These are phyloP conservation scores for Lasioglossum vierecki DNA, from an alignment of 2,888 invertebrate species.

Conservation along the genomic window DNA sequence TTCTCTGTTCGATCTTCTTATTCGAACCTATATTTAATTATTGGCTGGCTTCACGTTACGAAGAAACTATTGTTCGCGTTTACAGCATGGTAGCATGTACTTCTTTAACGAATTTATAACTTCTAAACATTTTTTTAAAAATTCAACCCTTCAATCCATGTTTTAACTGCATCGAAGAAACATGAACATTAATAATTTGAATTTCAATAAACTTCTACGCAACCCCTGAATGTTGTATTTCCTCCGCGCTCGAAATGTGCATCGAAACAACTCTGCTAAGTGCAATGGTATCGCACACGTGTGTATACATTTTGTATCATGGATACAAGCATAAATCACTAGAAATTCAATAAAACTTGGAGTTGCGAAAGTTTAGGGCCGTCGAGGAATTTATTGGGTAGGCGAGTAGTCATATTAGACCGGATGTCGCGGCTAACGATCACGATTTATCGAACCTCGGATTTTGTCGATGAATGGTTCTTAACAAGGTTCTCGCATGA, in stretches of 20 bases:
- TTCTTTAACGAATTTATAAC: neutral
- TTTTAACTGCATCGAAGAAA: too few relatives aligned
- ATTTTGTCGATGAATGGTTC: conserved; percentile 35
- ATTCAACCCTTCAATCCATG: neutral
- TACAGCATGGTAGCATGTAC: neutral
- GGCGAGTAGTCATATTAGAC: neutral
- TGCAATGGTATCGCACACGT: neutral
- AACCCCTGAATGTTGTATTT: too few relatives aligned
- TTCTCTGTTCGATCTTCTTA: too few relatives aligned
- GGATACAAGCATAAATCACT: neutral
- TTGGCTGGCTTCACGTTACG: too few relatives aligned
- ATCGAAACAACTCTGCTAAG: neutral
- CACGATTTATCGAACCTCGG: conserved; percentile 33
- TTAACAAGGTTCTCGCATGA: conserved; percentile 46
- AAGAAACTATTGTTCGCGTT: too few relatives aligned
- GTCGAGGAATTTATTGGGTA: conserved; percentile 5
- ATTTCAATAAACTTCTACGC: too few relatives aligned
- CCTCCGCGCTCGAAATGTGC: neutral
- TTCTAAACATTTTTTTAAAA: neutral
- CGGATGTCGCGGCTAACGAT: conserved; percentile 16
- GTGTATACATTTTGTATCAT: neutral
- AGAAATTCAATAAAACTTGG: neutral
- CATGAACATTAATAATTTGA: too few relatives aligned
- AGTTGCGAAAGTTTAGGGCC: neutral
- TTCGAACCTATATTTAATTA: too few relatives aligned